A percentile compares a stretch with the other conserved stretches of the same genome.
Evolutionary conservation across 2,888 invertebrate genomes (phyloP).

Genomic region (Dilophus febrilis): DNA sequence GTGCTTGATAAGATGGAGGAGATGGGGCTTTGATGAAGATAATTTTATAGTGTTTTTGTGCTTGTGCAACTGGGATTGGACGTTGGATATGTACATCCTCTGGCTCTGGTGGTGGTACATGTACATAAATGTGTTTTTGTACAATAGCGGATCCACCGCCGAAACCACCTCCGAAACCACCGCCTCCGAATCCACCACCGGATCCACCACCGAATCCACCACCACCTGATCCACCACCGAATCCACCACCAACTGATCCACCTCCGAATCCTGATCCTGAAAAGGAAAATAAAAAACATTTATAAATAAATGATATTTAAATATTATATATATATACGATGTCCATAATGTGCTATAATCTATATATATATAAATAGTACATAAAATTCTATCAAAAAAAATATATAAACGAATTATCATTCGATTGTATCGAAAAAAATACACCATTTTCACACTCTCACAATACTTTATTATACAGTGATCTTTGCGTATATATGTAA

Average conservation of each 20-base stretch:
- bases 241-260: neutral
- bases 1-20: constrained; percentile 63
- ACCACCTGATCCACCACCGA: constrained; percentile 10
- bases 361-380: too few relatives aligned
- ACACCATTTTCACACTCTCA: too few relatives aligned
- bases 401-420: too few relatives aligned
- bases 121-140: constrained; percentile 78
- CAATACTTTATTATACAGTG: too few relatives aligned
- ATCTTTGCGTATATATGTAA: too few relatives aligned
- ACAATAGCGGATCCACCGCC: constrained; percentile 38
- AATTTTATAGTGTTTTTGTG: constrained; percentile 82
- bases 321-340: too few relatives aligned
- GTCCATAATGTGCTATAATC: too few relatives aligned
- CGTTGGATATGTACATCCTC: constrained; percentile 46
- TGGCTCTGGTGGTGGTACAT: constrained; percentile 78
- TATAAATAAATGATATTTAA: too few relatives aligned
- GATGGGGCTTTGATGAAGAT: constrained; percentile 86
- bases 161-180: constrained; percentile 11
- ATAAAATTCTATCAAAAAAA: too few relatives aligned
- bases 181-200: constrained; percentile 8
- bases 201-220: constrained; percentile 13
- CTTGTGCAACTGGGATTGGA: constrained; percentile 48
- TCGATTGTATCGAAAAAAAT: too few relatives aligned
- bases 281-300: too few relatives aligned
- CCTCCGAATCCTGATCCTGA: neutral